phyloP scores from a whole-genome alignment of 2,797 vertebrate species.

The Cyprinella venusta region DNA sequence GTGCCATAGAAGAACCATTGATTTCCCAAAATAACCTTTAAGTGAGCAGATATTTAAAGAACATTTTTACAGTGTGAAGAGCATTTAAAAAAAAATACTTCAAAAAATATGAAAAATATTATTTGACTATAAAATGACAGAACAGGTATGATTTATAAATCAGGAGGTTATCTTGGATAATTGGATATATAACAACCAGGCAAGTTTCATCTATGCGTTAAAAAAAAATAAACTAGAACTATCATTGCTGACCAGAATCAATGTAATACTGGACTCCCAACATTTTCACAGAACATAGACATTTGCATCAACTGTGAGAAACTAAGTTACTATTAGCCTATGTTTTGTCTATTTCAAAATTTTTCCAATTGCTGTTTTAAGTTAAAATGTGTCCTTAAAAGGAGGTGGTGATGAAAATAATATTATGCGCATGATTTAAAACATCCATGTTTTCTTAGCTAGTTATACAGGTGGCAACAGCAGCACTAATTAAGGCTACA shows the following conservation, averaged over 20 bases:
- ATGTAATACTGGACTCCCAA: background rate
- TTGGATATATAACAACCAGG: background rate
- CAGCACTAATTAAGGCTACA: background rate
- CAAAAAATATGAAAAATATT: too few species aligned
- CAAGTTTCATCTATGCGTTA: background rate
- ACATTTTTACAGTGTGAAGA: background rate
- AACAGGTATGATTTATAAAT: background rate
- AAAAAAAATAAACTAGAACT: background rate
- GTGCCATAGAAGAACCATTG: background rate
- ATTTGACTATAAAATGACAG: background rate
- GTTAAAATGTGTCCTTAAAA: background rate
- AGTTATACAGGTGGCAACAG: background rate
- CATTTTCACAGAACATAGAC: background rate
- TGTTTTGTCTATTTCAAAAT: background rate
- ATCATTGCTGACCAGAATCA: background rate
- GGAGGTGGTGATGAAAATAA: background rate
- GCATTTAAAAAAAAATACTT: background rate
- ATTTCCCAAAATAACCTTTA: conserved; percentile 1
- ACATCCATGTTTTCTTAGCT: background rate
- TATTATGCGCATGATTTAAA: background rate
- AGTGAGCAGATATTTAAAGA: background rate
- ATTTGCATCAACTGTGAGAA: background rate
- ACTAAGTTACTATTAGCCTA: background rate
- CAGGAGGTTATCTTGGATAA: background rate
- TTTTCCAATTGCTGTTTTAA: background rate